These are phyloP conservation scores for Amniataba percoides DNA, from an alignment of 2,797 vertebrate species.

Conservation along the genomic window DNA sequence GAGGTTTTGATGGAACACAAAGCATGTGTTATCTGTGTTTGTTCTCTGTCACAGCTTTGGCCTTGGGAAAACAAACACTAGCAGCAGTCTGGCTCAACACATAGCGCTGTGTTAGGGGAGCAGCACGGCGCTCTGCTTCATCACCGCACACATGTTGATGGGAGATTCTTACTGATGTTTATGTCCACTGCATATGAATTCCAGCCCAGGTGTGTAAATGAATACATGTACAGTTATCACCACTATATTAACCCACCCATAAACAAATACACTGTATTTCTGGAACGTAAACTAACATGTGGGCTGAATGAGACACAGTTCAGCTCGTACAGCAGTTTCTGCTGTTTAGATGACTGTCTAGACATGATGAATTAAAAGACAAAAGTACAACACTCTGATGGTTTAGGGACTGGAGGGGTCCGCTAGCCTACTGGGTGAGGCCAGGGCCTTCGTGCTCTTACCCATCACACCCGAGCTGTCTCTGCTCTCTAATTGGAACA, in stretches of 20 bases:
- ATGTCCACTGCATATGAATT: constrained; percentile 20
- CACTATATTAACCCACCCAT: background rate
- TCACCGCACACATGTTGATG: constrained; percentile 34
- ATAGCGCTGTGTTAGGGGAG: constrained; percentile 31
- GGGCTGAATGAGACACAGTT: constrained; percentile 26
- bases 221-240: constrained; percentile 4
- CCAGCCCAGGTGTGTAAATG: constrained; percentile 9
- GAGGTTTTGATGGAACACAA: constrained; percentile 67
- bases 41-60: constrained; percentile 67
- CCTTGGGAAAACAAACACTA: constrained; percentile 61
- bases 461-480: constrained; percentile 44
- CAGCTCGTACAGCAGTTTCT: background rate
- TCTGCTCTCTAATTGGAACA: constrained; percentile 64
- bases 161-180: constrained; percentile 6
- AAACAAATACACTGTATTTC: constrained; percentile 8
- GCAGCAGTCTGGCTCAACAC: constrained; percentile 51
- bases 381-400: constrained; percentile 18
- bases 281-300: constrained; percentile 21
- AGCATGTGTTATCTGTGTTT: constrained; percentile 72
- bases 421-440: constrained; percentile 28
- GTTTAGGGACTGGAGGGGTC: constrained; percentile 13
- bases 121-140: constrained; percentile 23
- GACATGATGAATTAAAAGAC: constrained; percentile 38
- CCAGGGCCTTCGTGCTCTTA: constrained; percentile 24
- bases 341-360: constrained; percentile 32